Base-by-base conservation (phyloP, 2,888 invertebrate species). In the Sphecodes monilicornis region DNA sequence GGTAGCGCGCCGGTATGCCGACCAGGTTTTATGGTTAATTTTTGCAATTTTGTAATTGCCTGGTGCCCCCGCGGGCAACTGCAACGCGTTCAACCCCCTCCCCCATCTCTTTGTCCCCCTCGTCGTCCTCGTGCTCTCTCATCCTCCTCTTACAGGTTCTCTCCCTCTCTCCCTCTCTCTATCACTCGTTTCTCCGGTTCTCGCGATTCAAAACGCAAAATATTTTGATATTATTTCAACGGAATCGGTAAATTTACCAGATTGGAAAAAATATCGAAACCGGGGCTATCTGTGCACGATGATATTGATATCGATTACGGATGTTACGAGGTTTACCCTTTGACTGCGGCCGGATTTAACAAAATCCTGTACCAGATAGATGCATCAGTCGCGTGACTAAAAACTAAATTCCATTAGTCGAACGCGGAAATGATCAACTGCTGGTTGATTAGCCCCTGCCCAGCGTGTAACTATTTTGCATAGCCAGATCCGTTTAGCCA, bases 11-110 rank as follows among this genome's bases (percentile, higher is more conserved):
- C 86, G 86, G 88, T 86, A 89, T 86, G 90, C 87, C 82, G 84
- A 86, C 86, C 86, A 81, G 86, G 90, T 93, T 93, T 94, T 93
- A 93, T 92, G 92, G 91, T 91, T 92, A 92, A 92, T 93, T 93
- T 93, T 94, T 92, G 90, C 92, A 93, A 93, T 94, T 93, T 92
- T 90, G 93, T 93, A 93, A 94, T 93, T 92, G 91, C 92, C 85
- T 88, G 82, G 78, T 81, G 85, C 86, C 80, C 82, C 84, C 79
- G 80, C 77, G 66, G 76, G 78, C 86, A 70, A 80, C 82, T 78
- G 64, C 82, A 88, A 78, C 88, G 72, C 83, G 54, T 80, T 79
- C 57, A 66, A 57, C 78, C 50, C 74, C 64, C 54, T 71, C 43
- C 2, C 43, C 3, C 43, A 5, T 1, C 57, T 13, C 18, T 1